phyloP scores from a whole-genome alignment of 2,113 vertebrate species.

The Pachypanchax playfairii region DNA sequence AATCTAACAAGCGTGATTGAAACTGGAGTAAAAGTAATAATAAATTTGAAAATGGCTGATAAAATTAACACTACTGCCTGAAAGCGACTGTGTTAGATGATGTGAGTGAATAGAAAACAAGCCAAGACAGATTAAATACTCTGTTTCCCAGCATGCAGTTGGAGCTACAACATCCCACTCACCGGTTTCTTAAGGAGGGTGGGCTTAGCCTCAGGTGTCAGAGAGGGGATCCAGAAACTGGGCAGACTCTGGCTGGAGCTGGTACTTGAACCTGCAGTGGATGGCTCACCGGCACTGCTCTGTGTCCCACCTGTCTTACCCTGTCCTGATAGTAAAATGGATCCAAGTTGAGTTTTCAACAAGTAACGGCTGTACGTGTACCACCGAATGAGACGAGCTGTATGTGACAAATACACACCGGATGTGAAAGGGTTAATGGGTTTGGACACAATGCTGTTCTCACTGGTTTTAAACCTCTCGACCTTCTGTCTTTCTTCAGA shows the following conservation, averaged over 20 bases:
- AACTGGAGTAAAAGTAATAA: too few species aligned
- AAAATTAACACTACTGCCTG: too few species aligned
- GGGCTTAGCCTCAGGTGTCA: conserved; percentile 89
- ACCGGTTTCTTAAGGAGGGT: conserved; percentile 88
- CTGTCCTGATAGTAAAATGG: conserved; percentile 39
- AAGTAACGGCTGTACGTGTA: not conserved
- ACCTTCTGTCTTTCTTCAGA: conserved; percentile 83
- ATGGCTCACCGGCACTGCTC: conserved; percentile 50
- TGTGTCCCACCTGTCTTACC: not conserved
- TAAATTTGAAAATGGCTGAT: too few species aligned
- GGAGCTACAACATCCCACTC: conserved; percentile 40
- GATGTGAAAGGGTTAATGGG: conserved; percentile 90
- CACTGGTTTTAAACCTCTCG: conserved; percentile 86
- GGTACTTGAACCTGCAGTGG: conserved; percentile 11
- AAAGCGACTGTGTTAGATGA: too few species aligned
- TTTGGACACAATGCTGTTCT: conserved; percentile 89
- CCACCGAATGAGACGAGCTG: too few species aligned
- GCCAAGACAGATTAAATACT: too few species aligned
- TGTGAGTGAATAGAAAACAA: too few species aligned
- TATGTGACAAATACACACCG: conserved; percentile 41
- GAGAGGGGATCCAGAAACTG: conserved; percentile 91
- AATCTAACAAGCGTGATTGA: too few species aligned
- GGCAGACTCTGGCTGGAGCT: conserved; percentile 76
- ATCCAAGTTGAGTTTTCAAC: not conserved
- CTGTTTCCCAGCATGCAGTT: not conserved